Conservation (phyloP, 1,140 invertebrate genomes). For the Drosophila suzukii region DNA sequence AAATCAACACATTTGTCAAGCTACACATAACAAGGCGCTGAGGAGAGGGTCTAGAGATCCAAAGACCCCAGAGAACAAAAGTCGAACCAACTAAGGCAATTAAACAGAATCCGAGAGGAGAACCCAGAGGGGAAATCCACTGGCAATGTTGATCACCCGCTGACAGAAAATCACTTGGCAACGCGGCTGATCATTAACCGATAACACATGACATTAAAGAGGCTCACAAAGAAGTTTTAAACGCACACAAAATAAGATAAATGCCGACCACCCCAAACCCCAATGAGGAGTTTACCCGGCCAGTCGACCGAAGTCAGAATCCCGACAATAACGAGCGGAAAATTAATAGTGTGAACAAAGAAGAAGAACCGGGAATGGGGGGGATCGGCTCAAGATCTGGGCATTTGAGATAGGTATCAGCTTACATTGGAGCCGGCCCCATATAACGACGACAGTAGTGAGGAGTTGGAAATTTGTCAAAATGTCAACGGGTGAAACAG, state of each 20-base stretch:
- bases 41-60: conserved; percentile 3
- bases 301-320: conserved; percentile 11
- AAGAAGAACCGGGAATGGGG: conserved; percentile 30
- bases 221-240: conserved; percentile 73
- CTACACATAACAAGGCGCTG: conserved; percentile 45
- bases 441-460: conserved; percentile 50
- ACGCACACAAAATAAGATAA: conserved; percentile 80
- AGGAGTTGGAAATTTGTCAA: conserved; percentile 82
- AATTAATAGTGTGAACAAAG: conserved; percentile 83
- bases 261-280: conserved; percentile 74
- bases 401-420: conserved; percentile 77
- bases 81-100: conserved; percentile 14
- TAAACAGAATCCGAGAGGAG: conserved; percentile 28
- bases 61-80: conserved; percentile 5
- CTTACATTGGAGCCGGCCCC: conserved; percentile 60
- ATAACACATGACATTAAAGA: conserved; percentile 84
- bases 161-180: conserved; percentile 79
- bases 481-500: conserved; percentile 84
- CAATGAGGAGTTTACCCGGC: conserved; percentile 35
- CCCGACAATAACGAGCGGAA: conserved; percentile 70
- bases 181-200: conserved; percentile 81
- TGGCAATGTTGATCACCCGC: conserved; percentile 62
- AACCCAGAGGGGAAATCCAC: not conserved
- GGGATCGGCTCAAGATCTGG: conserved; percentile 42
- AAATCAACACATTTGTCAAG: conserved; percentile 72